Base-by-base conservation (phyloP, 2,888 invertebrate species). In the Drosophila mimica region DNA sequence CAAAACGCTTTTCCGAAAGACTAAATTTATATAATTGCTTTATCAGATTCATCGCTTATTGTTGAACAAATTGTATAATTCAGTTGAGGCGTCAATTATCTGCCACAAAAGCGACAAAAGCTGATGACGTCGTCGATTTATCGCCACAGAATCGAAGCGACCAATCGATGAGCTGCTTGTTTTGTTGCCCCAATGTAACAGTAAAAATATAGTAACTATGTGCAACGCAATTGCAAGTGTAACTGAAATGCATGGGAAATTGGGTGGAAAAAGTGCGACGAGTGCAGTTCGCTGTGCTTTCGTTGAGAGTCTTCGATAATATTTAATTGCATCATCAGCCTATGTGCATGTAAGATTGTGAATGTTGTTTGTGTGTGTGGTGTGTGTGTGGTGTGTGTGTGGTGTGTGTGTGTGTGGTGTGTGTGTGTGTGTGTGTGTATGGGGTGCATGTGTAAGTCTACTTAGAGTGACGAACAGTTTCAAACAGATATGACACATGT, bases 1-100 rank as follows among this genome's bases (percentile, higher is more conserved):
- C 70, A 70, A 60, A 74, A 70, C 75, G 79, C 82, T 85, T 75
- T 79, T 88, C 81, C 79, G 63, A 88, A 67, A 73, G 67, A 70
- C 79, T 81, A 77, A 83, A 81, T 85, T 88, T 83, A 83, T 88
- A 80, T 85, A 85, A 85, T 85, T 85, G 88, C 71, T 71, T 88
- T 83, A 85, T 85, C 86, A 78, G 86, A 83, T 81, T 76, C 57
- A 74, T 54, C 63, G 71, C 68, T 65, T 73, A 74, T 86, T 85
- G 88, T 88, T 76, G 67, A 70, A 61, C 49, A 84, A 86, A 86
- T 85, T 83, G 81, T 81, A 69, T 85, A 88, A 85, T 85, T 83
- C 88, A 75, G 76, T 77, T 74, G 75, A 74, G 81, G 83, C 76
- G 74, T 83, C 86, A 85, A 85, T 85, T 81, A 85, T 76, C 70